A percentile compares a stretch with the other conserved stretches of the same genome.
Conservation (phyloP, 2,797 vertebrate species). For the Macropus fuliginosus region DNA sequence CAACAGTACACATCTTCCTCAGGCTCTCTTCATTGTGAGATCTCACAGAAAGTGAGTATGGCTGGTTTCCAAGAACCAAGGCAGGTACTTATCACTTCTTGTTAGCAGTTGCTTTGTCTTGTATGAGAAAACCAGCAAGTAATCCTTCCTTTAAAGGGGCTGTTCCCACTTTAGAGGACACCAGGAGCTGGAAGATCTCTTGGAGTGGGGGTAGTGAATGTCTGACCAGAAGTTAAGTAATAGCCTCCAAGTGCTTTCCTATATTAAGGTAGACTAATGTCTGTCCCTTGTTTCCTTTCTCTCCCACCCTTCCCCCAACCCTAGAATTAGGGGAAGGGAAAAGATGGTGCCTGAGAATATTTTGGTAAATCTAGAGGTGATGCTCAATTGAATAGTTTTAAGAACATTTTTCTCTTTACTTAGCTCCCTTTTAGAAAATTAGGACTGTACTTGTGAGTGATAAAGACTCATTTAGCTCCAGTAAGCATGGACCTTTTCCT, state of each 20-base stretch:
- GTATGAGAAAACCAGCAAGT: not conserved
- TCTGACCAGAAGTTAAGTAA: conserved; percentile 31
- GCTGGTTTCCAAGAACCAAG: not conserved
- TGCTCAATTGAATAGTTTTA: conserved; percentile 69
- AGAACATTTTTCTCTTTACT: conserved; percentile 63
- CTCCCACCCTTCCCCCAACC: not conserved
- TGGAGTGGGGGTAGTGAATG: conserved; percentile 19
- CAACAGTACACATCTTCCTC: not conserved
- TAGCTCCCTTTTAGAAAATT: conserved; percentile 58
- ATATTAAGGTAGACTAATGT: conserved; percentile 70
- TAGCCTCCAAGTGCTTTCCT: conserved; percentile 68
- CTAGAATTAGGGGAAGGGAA: conserved; percentile 63
- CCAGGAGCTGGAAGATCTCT: conserved; percentile 24
- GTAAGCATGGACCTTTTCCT: conserved; percentile 62
- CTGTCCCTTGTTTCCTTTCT: conserved; percentile 52
- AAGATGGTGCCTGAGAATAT: conserved; percentile 60
- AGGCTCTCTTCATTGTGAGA: not conserved
- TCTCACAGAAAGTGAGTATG: not conserved
- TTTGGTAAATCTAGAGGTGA: not conserved
- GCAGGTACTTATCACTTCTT: not conserved
- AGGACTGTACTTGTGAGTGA: accelerated
- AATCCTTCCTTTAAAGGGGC: not conserved
- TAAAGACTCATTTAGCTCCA: not conserved
- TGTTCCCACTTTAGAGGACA: conserved; percentile 25
- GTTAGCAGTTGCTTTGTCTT: not conserved